Evolutionary conservation across 2,113 vertebrate genomes (phyloP).

Genomic region (Colinus virginianus): DNA sequence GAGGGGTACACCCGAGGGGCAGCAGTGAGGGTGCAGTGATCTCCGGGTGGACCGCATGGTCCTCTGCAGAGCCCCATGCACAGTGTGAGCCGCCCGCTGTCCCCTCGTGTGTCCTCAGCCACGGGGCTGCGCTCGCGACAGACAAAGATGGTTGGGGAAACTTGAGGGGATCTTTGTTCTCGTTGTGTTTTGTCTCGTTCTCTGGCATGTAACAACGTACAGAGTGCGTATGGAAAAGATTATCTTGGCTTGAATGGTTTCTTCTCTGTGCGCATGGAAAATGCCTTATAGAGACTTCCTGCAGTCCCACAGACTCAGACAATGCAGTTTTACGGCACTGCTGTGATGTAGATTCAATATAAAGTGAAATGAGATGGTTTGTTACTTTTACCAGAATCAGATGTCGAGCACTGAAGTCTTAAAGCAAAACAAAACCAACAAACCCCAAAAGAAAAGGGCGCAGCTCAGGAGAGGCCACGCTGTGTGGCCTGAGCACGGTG

Average conservation of each 20-base stretch:
- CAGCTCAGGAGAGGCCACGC: background rate
- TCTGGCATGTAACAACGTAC: slow-evolving; percentile 1
- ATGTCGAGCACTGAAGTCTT: background rate
- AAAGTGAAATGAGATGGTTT: slow-evolving; percentile 8
- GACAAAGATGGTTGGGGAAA: slow-evolving; percentile 55
- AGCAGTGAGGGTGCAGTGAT: too few species aligned
- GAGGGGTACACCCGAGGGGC: too few species aligned
- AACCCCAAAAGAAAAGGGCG: background rate
- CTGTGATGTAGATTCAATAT: background rate
- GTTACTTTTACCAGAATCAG: slow-evolving; percentile 47
- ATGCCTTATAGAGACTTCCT: background rate
- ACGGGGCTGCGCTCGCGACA: background rate
- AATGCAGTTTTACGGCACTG: background rate
- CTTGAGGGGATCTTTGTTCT: slow-evolving; percentile 60
- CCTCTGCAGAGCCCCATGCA: background rate
- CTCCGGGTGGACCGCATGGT: background rate
- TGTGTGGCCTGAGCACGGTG: background rate
- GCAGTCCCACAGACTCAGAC: background rate
- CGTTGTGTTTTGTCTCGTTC: slow-evolving; percentile 47
- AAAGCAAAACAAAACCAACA: background rate
- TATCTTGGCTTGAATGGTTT: slow-evolving; percentile 3
- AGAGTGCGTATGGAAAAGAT: slow-evolving; percentile 38
- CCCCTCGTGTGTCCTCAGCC: slow-evolving; percentile 23
- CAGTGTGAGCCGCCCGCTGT: background rate
- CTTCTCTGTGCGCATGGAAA: background rate